A percentile compares a stretch with the other conserved stretches of the same genome.
Conservation (phyloP, 2,888 invertebrate species). For the Conomelus anceps region DNA sequence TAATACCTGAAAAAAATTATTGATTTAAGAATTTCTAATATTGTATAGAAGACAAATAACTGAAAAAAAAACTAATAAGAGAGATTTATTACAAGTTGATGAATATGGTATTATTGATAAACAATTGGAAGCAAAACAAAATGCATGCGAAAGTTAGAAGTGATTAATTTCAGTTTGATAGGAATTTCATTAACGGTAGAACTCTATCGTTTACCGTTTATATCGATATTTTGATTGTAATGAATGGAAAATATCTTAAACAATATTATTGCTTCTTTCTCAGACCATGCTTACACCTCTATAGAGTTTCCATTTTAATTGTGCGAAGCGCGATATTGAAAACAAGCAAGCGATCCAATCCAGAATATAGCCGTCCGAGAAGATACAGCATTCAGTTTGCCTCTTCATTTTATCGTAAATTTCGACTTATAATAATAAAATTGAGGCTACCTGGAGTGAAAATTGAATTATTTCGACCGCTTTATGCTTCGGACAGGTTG, state of each 20-base stretch:
- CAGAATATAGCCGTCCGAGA: neutral
- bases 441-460: neutral
- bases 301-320: neutral
- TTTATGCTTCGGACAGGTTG: conserved; percentile 3
- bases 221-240: neutral
- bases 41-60: too few relatives aligned
- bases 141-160: too few relatives aligned
- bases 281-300: neutral
- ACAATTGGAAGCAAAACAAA: too few relatives aligned
- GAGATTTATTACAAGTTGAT: too few relatives aligned
- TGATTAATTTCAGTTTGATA: too few relatives aligned
- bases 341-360: neutral
- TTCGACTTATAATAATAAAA: neutral
- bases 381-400: neutral
- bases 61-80: too few relatives aligned
- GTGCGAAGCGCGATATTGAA: neutral
- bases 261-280: too few relatives aligned
- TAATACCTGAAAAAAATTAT: too few relatives aligned
- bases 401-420: neutral
- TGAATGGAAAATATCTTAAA: neutral
- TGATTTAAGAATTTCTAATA: too few relatives aligned
- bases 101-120: too few relatives aligned
- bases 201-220: too few relatives aligned
- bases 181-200: too few relatives aligned
- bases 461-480: neutral